Evolutionary conservation across 2,888 invertebrate genomes (phyloP).

Genomic region (Spodoptera exigua): DNA sequence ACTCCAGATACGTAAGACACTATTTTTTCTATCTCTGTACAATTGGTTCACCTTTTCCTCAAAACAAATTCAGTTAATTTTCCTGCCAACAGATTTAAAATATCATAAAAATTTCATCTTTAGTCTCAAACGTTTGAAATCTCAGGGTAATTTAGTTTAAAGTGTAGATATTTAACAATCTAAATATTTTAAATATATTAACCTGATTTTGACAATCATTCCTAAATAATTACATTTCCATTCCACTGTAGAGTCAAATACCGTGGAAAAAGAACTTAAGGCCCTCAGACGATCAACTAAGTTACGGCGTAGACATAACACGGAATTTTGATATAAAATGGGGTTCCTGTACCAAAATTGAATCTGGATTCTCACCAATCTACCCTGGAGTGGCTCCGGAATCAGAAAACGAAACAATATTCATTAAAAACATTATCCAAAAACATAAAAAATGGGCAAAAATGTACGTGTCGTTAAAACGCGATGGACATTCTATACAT

Average conservation of each 20-base stretch:
- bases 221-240: neutral
- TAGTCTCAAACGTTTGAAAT: too few species aligned
- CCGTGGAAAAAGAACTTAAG: conserved; percentile 77
- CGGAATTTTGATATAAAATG: conserved; percentile 79
- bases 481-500: conserved; percentile 91
- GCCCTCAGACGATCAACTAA: conserved; percentile 56
- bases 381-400: conserved; percentile 90
- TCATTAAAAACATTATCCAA: conserved; percentile 88
- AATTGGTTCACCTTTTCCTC: too few species aligned
- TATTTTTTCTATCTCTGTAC: too few species aligned
- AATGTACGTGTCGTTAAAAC: conserved; percentile 92
- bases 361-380: conserved; percentile 65
- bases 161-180: too few species aligned
- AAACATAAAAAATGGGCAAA: conserved; percentile 84
- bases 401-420: conserved; percentile 91
- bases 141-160: too few species aligned
- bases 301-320: conserved; percentile 78
- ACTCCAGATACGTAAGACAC: conserved; percentile 71
- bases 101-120: too few species aligned
- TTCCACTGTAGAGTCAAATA: conserved; percentile 55
- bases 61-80: too few species aligned
- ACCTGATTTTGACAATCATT: too few species aligned
- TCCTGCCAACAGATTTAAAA: too few species aligned
- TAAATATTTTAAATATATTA: too few species aligned
- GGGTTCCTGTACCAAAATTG: conserved; percentile 63